Base-by-base conservation (phyloP, 2,113 vertebrate species). In the Dolichotis patagonum region DNA sequence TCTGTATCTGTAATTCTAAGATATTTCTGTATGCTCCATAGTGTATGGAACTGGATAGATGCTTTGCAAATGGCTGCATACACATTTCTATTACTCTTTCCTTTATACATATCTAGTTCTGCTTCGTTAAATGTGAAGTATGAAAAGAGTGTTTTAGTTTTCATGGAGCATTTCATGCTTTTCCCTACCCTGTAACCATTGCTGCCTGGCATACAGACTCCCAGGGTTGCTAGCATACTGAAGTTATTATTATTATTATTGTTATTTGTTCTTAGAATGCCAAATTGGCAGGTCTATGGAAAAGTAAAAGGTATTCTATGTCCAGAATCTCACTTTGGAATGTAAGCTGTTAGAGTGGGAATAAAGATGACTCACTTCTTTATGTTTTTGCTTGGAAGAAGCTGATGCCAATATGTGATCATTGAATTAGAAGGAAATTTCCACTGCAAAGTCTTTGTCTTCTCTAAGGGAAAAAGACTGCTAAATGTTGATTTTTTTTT, bases 381-480 rank as follows among this genome's bases (percentile, higher is more conserved):
- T 35, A n/a, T 77, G 62, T 16, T 81, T 96, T 97, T 96, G 92
- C 85, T 92, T 95, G 60, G 82, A 97, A 90, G 88, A 90, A 63
- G 24, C 38, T 73, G 38, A 92, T 11, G 56, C 89, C 87, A 88
- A 49, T 62, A 77, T 38, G 46, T 96, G 63, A 58, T 91, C 17
- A n/a, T 69, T 60, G 65, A 94, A 88, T 97, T 93, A 90, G 62
- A 63, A 90, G 87, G 80, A 88, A 95, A 92, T 94, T 96, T 98
- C 85, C 90, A 83, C 38, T 92, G 60, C 85, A 83, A 83, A 83
- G 58, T 90, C 69, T 96, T 95, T 95, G 80, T 93, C 58, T 94
- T 97, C 41, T 91, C 46, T 73, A 87, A 78, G 71, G n/a, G 35
- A 11, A 96, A 95, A 94, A 93, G 83, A 35, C 67, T 85, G 35